These are phyloP conservation scores for Drosophila meridiana DNA, from an alignment of 2,888 invertebrate genomes.

Conservation along the genomic window DNA sequence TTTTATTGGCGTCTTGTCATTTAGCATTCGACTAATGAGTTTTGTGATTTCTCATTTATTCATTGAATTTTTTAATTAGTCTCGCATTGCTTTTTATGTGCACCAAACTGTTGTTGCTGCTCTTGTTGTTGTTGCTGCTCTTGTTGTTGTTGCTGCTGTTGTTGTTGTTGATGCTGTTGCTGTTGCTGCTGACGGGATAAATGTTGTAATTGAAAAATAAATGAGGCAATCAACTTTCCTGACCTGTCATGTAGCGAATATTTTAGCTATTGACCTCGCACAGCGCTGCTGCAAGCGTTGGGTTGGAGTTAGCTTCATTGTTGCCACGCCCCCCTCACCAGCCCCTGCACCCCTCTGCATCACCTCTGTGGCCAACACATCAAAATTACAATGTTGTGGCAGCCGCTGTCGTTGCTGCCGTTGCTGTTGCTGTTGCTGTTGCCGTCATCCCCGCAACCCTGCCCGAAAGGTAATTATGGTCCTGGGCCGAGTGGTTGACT, in stretches of 20 bases:
- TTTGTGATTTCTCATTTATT: slow-evolving; percentile 79
- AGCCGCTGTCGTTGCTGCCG: slow-evolving; percentile 36
- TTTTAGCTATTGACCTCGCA: slow-evolving; percentile 76
- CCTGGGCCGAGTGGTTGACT: slow-evolving; percentile 43
- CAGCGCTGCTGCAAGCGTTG: slow-evolving; percentile 19
- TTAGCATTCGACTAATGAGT: slow-evolving; percentile 73
- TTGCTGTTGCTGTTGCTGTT: neutral
- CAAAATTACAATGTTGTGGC: slow-evolving; percentile 72
- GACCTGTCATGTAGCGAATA: slow-evolving; percentile 80
- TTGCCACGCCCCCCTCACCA: neutral
- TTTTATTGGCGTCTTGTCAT: slow-evolving; percentile 58
- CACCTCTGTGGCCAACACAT: slow-evolving; percentile 53
- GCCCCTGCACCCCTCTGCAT: neutral
- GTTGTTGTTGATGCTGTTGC: slow-evolving; percentile 17
- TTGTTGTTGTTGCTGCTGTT: slow-evolving; percentile 21
- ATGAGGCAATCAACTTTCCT: slow-evolving; percentile 77
- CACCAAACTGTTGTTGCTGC: slow-evolving; percentile 34
- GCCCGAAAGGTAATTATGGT: slow-evolving; percentile 72
- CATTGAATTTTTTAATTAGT: slow-evolving; percentile 79
- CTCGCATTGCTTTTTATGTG: slow-evolving; percentile 65
- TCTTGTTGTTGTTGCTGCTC: slow-evolving; percentile 11
- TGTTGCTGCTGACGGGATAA: slow-evolving; percentile 62
- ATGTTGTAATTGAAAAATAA: slow-evolving; percentile 80
- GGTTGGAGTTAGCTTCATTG: slow-evolving; percentile 8
- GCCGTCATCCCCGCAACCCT: neutral